Base-by-base conservation (phyloP, 2,888 invertebrate species). In the Lymantria dispar region DNA sequence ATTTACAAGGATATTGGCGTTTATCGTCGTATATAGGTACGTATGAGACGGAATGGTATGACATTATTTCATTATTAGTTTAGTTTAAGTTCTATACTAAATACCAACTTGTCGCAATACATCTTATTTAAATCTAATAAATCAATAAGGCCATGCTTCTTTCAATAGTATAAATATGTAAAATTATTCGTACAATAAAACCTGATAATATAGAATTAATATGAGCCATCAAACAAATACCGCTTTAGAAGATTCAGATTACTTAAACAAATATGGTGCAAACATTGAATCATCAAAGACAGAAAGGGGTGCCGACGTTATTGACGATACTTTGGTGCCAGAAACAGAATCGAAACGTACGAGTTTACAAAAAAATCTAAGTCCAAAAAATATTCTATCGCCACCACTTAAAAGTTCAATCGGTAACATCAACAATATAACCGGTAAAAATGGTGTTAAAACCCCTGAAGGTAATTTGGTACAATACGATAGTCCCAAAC, bases 101-200 rank as follows among this genome's bases (percentile, higher is more conserved):
- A 36, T 7, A 36, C 36, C 11, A 36, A 5, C 36, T 11, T 36
- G 9, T 36, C 7, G 7, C 11, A 3, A 39, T n/a, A n/a, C 39
- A 39, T 1, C 39, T 39, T 39, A 22, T 39, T 39, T 36, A 36
- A 11, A 64, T 56, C 52, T 50, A 44, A 46, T 29, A 45, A 71
- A 76, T 85, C 87, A 52, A 72, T 59, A 64, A 48, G 84, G 86
- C 73, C 71, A 80, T 81, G 86, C 48, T 42, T 55, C 51, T 57
- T 59, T 41, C 50, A 64, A 68, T 57, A 52, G 33, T 56, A 52
- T 58, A 60, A 70, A 61, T 61, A 75, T 72, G 70, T 70, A 56
- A 67, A 67, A 68, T 63, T 71, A 73, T 65, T 68, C 47, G 63
- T 67, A 57, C 54, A 52, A 56, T 15, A 31, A 60, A 50, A 50